phyloP scores from a whole-genome alignment of 1,140 invertebrate species.

The Tachypleus tridentatus region DNA sequence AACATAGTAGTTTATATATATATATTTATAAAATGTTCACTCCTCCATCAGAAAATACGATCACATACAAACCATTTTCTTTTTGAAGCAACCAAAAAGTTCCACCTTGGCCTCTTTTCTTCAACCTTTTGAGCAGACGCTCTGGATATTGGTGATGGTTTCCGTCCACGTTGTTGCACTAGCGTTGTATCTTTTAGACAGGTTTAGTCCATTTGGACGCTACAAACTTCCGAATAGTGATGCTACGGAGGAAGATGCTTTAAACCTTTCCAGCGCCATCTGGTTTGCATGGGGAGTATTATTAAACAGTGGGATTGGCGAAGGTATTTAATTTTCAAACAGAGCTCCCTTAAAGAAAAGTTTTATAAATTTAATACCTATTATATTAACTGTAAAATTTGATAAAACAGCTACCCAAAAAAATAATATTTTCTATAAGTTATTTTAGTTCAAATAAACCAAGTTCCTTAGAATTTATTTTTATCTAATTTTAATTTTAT shows the following conservation, averaged over 20 bases:
- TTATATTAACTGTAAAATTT: too few relatives aligned
- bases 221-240: constrained; percentile 52
- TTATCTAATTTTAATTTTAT: too few relatives aligned
- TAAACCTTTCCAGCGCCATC: constrained; percentile 94
- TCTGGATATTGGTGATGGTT: constrained; percentile 97
- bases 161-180: constrained; percentile 96
- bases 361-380: too few relatives aligned
- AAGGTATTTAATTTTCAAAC: constrained; percentile 49
- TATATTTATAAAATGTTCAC: too few relatives aligned
- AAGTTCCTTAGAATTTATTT: too few relatives aligned
- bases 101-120: constrained; percentile 95
- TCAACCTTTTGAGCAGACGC: constrained; percentile 95
- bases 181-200: constrained; percentile 88
- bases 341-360: too few relatives aligned
- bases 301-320: constrained; percentile 95
- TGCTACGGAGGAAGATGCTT: constrained; percentile 86
- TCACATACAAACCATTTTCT: too few relatives aligned
- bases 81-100: constrained; percentile 68
- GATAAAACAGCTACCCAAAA: too few relatives aligned
- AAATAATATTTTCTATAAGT: too few relatives aligned
- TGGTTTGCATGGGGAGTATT: constrained; percentile 99
- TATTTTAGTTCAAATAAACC: too few relatives aligned
- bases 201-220: constrained; percentile 92
- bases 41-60: too few relatives aligned
- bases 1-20: too few relatives aligned